Conservation (phyloP, 2,888 invertebrate genomes). For the Netelia fuscicornis region DNA sequence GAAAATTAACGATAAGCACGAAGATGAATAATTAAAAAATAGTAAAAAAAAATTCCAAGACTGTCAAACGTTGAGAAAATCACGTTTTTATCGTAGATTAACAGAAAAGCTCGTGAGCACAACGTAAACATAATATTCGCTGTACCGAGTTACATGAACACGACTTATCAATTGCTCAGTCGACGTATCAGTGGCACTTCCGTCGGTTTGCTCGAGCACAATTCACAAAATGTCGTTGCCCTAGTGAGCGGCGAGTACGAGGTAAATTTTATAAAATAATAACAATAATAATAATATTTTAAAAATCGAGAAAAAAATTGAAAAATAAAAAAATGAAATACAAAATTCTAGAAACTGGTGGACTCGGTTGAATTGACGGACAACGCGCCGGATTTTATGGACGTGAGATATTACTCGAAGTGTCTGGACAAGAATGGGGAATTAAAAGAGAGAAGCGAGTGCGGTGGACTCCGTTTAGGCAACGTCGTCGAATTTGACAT, state of each 20-base stretch:
- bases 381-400: conserved; percentile 84
- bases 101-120: conserved; percentile 88
- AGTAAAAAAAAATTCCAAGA: not conserved
- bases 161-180: conserved; percentile 74
- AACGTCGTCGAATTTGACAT: conserved; percentile 87
- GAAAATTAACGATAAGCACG: too few relatives aligned
- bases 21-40: not conserved
- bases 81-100: conserved; percentile 84
- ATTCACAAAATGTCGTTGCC: conserved; percentile 89
- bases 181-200: conserved; percentile 89
- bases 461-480: conserved; percentile 88
- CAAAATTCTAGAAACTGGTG: conserved; percentile 84
- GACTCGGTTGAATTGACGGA: conserved; percentile 85
- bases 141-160: conserved; percentile 85
- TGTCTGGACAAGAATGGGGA: conserved; percentile 80
- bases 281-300: not conserved
- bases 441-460: conserved; percentile 86
- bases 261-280: conserved; percentile 83
- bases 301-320: not conserved
- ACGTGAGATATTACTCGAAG: conserved; percentile 87
- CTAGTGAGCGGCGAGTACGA: conserved; percentile 90
- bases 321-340: not conserved
- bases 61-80: not conserved
- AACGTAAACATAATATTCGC: conserved; percentile 93
- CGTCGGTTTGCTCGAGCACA: conserved; percentile 87